Percentiles rank a stretch among this genome's conserved stretches.
phyloP scores from a whole-genome alignment of 1,140 invertebrate species.

The Oreohelix idahoensis region DNA sequence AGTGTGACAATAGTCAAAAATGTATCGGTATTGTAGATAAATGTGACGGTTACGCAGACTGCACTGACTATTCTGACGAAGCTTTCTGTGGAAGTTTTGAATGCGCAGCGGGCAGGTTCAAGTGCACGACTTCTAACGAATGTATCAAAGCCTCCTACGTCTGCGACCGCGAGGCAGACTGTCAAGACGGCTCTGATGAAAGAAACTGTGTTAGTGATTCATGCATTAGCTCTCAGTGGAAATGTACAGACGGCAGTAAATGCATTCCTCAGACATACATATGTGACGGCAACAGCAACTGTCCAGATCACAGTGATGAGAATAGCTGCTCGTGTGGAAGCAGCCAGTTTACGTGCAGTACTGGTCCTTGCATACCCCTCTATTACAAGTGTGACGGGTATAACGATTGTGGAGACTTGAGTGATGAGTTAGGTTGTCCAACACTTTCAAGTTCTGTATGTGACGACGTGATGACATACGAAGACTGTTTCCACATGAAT shows the following conservation, averaged over 20 bases:
- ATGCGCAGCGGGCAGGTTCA: neutral
- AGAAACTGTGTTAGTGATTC: constrained; percentile 37
- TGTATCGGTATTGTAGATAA: too few species aligned
- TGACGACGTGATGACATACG: too few species aligned
- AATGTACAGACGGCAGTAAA: neutral
- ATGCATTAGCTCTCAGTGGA: constrained; percentile 45
- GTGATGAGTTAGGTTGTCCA: constrained; percentile 80
- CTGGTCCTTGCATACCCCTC: too few species aligned
- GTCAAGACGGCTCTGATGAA: constrained; percentile 55
- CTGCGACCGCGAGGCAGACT: constrained; percentile 56
- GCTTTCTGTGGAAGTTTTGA: neutral
- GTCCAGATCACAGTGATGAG: constrained; percentile 48
- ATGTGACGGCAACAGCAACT: constrained; percentile 46
- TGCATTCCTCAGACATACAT: constrained; percentile 18
- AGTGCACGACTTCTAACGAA: neutral
- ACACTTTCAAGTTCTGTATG: neutral
- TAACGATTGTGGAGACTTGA: too few species aligned
- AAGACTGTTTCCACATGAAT: too few species aligned
- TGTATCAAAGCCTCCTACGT: too few species aligned
- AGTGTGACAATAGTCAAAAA: too few species aligned
- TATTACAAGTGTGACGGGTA: too few species aligned
- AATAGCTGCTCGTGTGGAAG: constrained; percentile 61
- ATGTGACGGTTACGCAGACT: too few species aligned
- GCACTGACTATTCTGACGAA: too few species aligned
- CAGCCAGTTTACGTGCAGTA: constrained; percentile 93